Evolutionary conservation across 2,888 invertebrate species (phyloP), one percentile per base, ranked within the genome.

Genomic region (Yponomeuta cagnagella): DNA sequence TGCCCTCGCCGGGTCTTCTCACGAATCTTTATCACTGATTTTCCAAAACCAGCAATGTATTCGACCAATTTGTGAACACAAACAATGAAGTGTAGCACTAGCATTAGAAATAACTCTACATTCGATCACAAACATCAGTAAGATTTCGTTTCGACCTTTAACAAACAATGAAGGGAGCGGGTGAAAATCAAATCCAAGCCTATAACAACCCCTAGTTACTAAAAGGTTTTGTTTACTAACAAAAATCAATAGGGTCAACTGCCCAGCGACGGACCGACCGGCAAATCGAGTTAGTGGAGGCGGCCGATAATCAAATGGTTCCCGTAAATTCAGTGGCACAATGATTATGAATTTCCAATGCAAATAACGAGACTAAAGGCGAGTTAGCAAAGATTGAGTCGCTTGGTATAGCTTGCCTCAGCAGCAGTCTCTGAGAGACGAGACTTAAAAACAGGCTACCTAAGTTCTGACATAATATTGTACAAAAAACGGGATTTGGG

Each of bases 331-430:
- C 75, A 72, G 73, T 86, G 85, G 86, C 85, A 79, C 80, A 80
- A 82, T 88, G 90, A 89, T 85, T 88, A 88, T 86, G 80, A 87
- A 88, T 90, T 89, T 85, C 86, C 85, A 88, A 88, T 89, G 87
- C 89, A 91, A 90, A 91, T 89, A 90, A 83, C 80, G 85, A 85
- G 82, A 83, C 83, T 75, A 74, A 78, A 79, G 80, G 79, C 80
- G 79, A 75, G 75, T 70, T 72, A 72, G n/a, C 80, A 80, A 75
- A 82, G 78, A 82, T 48, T 74, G 74, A 64, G 72, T 70, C 69
- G 0, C 37, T 12, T 2, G 37, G 37, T 37, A 2, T 8, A 8
- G 43, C 43, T 43, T 43, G 43, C 6, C 43, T 43, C 43, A 8
- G 10, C 10, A 2, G 2, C 12, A 2, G 12, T 58, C 52, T 12